Percentiles rank a stretch among this genome's conserved stretches.
These are phyloP conservation scores for Apotomis betuletana DNA, from an alignment of 2,888 invertebrate genomes.

Conservation along the genomic window DNA sequence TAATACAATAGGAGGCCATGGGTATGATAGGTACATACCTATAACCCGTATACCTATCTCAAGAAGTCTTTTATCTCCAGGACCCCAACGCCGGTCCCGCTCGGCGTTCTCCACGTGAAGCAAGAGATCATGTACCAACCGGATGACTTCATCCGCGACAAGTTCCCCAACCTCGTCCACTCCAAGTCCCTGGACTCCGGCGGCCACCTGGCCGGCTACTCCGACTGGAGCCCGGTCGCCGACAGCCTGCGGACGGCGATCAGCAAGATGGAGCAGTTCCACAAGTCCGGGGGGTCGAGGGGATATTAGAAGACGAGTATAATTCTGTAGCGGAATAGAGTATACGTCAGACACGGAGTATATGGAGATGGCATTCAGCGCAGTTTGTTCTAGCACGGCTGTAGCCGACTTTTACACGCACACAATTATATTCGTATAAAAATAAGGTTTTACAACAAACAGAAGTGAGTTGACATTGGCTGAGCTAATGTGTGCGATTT, in stretches of 20 bases:
- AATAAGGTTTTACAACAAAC: too few species aligned
- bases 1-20: too few species aligned
- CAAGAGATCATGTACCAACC: slow-evolving; percentile 81
- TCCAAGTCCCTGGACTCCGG: slow-evolving; percentile 83
- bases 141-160: slow-evolving; percentile 77
- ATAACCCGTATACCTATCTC: too few species aligned
- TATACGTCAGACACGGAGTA: too few species aligned
- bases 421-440: too few species aligned
- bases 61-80: slow-evolving; percentile 56
- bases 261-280: slow-evolving; percentile 19
- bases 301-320: not conserved
- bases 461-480: too few species aligned
- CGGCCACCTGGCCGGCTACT: slow-evolving; percentile 91
- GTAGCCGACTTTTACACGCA: too few species aligned
- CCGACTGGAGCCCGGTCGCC: slow-evolving; percentile 64
- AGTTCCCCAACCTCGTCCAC: slow-evolving; percentile 85
- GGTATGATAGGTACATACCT: too few species aligned
- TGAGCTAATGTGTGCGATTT: too few species aligned
- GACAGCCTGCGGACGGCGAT: slow-evolving; percentile 67
- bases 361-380: too few species aligned
- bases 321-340: not conserved
- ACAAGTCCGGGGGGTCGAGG: not conserved
- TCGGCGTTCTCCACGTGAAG: slow-evolving; percentile 85
- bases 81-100: slow-evolving; percentile 83
- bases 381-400: too few species aligned